Conservation (phyloP, 2,888 invertebrate genomes). For the Aleiodes testaceus region DNA sequence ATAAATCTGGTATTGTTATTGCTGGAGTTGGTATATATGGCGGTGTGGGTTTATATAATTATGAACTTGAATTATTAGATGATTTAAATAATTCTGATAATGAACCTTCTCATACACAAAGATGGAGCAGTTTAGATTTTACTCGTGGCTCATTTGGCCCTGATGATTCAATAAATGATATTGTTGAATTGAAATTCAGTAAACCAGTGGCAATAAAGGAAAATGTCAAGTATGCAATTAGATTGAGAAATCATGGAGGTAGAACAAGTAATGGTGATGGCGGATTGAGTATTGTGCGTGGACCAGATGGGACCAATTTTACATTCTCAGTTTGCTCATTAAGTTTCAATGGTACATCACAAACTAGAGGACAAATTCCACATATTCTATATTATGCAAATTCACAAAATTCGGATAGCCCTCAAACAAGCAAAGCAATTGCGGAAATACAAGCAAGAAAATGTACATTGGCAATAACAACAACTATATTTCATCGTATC, state of each 20-base stretch:
- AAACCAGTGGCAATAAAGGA: conserved; percentile 91
- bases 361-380: conserved; percentile 95
- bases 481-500: conserved; percentile 84
- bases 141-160: conserved; percentile 88
- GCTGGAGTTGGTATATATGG: conserved; percentile 94
- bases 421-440: conserved; percentile 76
- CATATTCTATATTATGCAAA: conserved; percentile 91
- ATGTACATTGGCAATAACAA: conserved; percentile 84
- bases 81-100: conserved; percentile 77
- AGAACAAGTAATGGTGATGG: conserved; percentile 96
- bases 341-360: conserved; percentile 93
- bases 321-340: conserved; percentile 92
- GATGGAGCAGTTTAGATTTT: conserved; percentile 92
- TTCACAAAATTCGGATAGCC: conserved; percentile 77
- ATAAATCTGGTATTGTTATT: conserved; percentile 89
- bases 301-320: conserved; percentile 94
- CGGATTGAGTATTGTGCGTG: conserved; percentile 89
- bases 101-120: conserved; percentile 79
- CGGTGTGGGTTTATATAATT: conserved; percentile 91
- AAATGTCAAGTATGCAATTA: conserved; percentile 89
- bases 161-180: conserved; percentile 89
- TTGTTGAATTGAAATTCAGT: conserved; percentile 93
- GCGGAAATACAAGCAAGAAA: conserved; percentile 80
- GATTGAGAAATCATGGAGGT: conserved; percentile 91
- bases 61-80: conserved; percentile 91